Base-by-base conservation (phyloP, 2,797 vertebrate species). In the Lates japonicus region DNA sequence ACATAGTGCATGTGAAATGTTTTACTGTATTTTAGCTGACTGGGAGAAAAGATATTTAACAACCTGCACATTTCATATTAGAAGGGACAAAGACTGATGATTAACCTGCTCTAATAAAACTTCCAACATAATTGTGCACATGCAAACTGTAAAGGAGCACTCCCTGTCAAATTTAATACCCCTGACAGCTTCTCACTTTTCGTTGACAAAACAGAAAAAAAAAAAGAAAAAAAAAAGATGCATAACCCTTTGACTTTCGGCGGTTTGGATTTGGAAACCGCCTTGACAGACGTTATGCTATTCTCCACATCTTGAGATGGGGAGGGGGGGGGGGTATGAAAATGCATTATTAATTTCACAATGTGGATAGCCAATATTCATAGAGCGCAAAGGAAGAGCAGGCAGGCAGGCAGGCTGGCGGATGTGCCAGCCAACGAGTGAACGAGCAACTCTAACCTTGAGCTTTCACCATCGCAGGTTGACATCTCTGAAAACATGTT, bases 301-400 rank as follows among this genome's bases (percentile, higher is more conserved):
- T 83, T 87, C 68, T 51, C 65, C 64, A 67, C 74, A 81, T 88
- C 81, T 79, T 82, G 75, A 81, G 80, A 87, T 80, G 68, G 51
- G 66, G 58, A 67, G 25, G 25, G 25, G 25, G 25, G 25, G 25
- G 25, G 25, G 25, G 25, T 60, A 74, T 49, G 51, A 80, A 87
- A 91, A 93, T 93, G 80, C 85, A 93, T 93, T 92, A 93, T 92
- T 93, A 93, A 95, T 95, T 93, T 86, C 87, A 84, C 84, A 92
- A 89, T 87, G 85, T 76, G 68, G 72, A 90, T 86, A 84, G 86
- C 88, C 93, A 87, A 90, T 87, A 90, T 92, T 88, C 87, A 89
- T 68, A 74, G 79, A 78, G 81, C 66, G 87, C 74, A 84, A 35
- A 76, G 29, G 66, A 70, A 86, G 80, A 85, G 76, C 70, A 62